A percentile compares a stretch with the other conserved stretches of the same genome.
phyloP scores from a whole-genome alignment of 1,140 invertebrate species.

The Rhyacophila brunnea region DNA sequence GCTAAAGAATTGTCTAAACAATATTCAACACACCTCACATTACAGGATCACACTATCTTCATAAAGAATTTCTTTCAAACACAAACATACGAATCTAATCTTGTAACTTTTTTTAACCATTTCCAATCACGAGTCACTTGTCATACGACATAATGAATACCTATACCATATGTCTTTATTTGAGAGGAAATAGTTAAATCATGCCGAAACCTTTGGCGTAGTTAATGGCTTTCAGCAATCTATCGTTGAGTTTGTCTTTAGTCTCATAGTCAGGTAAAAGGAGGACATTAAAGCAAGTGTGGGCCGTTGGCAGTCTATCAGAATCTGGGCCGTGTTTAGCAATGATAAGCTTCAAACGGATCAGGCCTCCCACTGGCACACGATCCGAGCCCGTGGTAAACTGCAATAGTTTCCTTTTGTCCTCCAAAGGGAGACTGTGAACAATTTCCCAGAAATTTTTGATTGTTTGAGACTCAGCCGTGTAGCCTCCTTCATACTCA shows the following conservation, averaged over 20 bases:
- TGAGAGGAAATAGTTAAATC: slow-evolving; percentile 67
- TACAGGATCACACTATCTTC: too few species aligned
- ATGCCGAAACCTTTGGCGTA: slow-evolving; percentile 86
- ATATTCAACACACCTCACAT: too few species aligned
- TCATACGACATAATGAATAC: too few species aligned
- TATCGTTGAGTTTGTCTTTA: slow-evolving; percentile 80
- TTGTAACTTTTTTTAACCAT: too few species aligned
- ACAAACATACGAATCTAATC: too few species aligned
- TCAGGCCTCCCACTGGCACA: slow-evolving; percentile 90
- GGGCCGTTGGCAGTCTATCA: slow-evolving; percentile 78
- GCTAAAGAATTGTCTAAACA: too few species aligned
- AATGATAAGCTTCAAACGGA: slow-evolving; percentile 81
- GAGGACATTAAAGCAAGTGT: slow-evolving; percentile 96
- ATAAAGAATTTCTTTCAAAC: too few species aligned
- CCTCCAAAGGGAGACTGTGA: slow-evolving; percentile 76
- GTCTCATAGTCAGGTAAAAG: slow-evolving; percentile 86
- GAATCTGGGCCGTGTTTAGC: slow-evolving; percentile 77
- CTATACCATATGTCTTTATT: too few species aligned
- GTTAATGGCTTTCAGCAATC: slow-evolving; percentile 87
- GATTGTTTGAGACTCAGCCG: slow-evolving; percentile 77
- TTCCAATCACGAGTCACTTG: too few species aligned
- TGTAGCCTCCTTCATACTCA: slow-evolving; percentile 92
- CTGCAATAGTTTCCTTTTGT: slow-evolving; percentile 88
- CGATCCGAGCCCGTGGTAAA: slow-evolving; percentile 94
- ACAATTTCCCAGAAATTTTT: slow-evolving; percentile 94